Conservation (phyloP, 2,888 invertebrate genomes). For the Emmelina monodactyla region DNA sequence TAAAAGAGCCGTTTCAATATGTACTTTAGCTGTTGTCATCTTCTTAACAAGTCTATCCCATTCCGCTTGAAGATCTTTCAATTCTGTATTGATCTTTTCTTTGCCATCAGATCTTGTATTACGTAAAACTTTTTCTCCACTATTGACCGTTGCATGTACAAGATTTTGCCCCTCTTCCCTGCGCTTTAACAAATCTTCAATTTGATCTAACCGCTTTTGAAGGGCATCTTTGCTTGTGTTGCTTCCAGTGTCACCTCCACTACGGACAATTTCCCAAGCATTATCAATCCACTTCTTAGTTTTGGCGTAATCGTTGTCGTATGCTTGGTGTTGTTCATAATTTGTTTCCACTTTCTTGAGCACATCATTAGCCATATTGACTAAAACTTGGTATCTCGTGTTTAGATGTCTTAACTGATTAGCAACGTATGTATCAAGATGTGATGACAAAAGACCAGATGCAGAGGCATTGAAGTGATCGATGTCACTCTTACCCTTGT, state of each 20-base stretch:
- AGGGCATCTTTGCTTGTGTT: slow-evolving; percentile 83
- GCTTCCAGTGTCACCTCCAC: slow-evolving; percentile 79
- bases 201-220: slow-evolving; percentile 80
- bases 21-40: slow-evolving; percentile 90
- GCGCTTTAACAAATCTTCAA: slow-evolving; percentile 79
- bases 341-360: slow-evolving; percentile 90
- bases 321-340: slow-evolving; percentile 83
- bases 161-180: slow-evolving; percentile 89
- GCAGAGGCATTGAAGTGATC: slow-evolving; percentile 84
- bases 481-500: slow-evolving; percentile 82
- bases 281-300: slow-evolving; percentile 87
- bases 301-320: slow-evolving; percentile 77
- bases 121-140: slow-evolving; percentile 87
- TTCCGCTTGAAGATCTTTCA: slow-evolving; percentile 89
- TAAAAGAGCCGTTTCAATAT: slow-evolving; percentile 86
- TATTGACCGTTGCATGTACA: slow-evolving; percentile 86
- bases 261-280: slow-evolving; percentile 82
- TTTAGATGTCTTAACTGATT: slow-evolving; percentile 87
- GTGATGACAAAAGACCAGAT: slow-evolving; percentile 78
- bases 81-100: slow-evolving; percentile 84
- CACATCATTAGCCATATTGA: slow-evolving; percentile 89
- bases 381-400: slow-evolving; percentile 87
- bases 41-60: slow-evolving; percentile 93
- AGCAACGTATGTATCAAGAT: slow-evolving; percentile 85
- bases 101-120: slow-evolving; percentile 90